phyloP scores from a whole-genome alignment of 2,888 invertebrate species.

The Metallyticus violacea region DNA sequence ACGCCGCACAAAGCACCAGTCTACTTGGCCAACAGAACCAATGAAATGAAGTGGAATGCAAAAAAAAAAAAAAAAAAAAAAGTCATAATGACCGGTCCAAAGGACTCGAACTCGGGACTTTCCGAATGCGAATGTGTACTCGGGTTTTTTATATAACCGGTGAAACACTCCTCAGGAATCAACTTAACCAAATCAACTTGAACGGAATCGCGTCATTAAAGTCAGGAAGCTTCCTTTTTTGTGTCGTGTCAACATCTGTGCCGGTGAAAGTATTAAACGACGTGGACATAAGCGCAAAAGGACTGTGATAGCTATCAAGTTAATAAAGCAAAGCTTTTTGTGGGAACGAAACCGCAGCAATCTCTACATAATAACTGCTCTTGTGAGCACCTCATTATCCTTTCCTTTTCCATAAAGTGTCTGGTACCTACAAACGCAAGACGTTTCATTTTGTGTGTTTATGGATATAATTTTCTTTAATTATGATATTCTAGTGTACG shows the following conservation, averaged over 20 bases:
- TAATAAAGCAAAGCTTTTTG: not conserved
- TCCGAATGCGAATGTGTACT: too few species aligned
- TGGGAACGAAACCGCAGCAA: not conserved
- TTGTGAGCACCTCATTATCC: not conserved
- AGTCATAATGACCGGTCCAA: too few species aligned
- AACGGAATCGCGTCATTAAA: not conserved
- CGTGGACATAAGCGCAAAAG: not conserved
- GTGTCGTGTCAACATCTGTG: not conserved
- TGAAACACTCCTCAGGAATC: not conserved
- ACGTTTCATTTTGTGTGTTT: too few species aligned
- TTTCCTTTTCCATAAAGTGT: not conserved
- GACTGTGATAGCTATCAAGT: not conserved
- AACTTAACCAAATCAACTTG: not conserved
- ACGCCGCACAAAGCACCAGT: too few species aligned
- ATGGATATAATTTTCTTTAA: too few species aligned
- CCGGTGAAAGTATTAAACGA: not conserved
- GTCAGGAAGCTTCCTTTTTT: not conserved
- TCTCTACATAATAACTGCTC: not conserved
- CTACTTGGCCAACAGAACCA: too few species aligned
- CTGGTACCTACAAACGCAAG: not conserved
- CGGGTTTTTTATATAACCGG: not conserved
- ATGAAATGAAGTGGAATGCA: too few species aligned
- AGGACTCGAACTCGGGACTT: too few species aligned
- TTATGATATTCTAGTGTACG: too few species aligned
- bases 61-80: too few species aligned